Conservation (phyloP, 1,140 invertebrate species). For the Temnothorax nylanderi region DNA sequence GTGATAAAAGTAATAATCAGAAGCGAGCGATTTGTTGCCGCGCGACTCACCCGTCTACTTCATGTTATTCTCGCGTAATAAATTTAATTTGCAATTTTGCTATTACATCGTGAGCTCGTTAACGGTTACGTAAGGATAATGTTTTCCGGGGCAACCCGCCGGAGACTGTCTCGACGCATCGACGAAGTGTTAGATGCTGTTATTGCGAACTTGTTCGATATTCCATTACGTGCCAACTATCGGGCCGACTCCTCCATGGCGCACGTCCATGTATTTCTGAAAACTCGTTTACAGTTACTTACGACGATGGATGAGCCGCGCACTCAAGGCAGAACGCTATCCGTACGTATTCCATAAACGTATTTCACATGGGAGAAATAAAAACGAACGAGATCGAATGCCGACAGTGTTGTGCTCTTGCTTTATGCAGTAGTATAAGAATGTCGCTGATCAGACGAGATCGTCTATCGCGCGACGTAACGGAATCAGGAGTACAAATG, state of each 20-base stretch:
- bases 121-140: slow-evolving; percentile 50
- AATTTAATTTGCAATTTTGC: slow-evolving; percentile 48
- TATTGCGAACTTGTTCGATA: slow-evolving; percentile 59
- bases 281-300: slow-evolving; percentile 62
- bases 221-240: slow-evolving; percentile 50
- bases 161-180: slow-evolving; percentile 18
- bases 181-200: slow-evolving; percentile 24
- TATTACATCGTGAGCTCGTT: slow-evolving; percentile 33
- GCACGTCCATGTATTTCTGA: slow-evolving; percentile 55
- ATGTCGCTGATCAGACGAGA: slow-evolving; percentile 26
- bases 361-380: slow-evolving; percentile 51
- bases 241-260: slow-evolving; percentile 36
- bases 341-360: slow-evolving; percentile 37
- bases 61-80: slow-evolving; percentile 28
- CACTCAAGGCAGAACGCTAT: slow-evolving; percentile 42
- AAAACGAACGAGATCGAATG: slow-evolving; percentile 28
- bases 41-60: background rate
- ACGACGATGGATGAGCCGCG: slow-evolving; percentile 39
- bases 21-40: slow-evolving; percentile 8
- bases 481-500: background rate
- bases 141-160: slow-evolving; percentile 33
- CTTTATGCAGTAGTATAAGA: slow-evolving; percentile 35
- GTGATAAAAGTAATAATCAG: slow-evolving; percentile 13
- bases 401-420: background rate
- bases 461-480: background rate